These are phyloP conservation scores for Calameuta pallipes DNA, from an alignment of 2,888 invertebrate genomes.

Conservation along the genomic window DNA sequence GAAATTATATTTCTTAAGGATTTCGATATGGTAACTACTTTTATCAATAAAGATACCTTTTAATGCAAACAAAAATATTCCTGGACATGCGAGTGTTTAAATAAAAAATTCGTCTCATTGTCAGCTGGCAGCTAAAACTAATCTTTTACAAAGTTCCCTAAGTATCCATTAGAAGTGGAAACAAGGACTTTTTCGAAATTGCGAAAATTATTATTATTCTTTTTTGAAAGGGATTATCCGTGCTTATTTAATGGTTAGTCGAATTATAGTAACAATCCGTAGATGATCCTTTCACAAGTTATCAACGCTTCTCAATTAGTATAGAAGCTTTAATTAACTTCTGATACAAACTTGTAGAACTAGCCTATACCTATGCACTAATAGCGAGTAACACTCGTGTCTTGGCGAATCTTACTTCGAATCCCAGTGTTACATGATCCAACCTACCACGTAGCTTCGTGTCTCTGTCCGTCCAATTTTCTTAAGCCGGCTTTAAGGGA, in stretches of 20 bases:
- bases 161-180: too few relatives aligned
- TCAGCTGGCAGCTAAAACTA: background rate
- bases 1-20: background rate
- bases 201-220: background rate
- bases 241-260: background rate
- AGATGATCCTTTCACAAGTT: background rate
- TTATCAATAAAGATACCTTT: background rate
- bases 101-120: background rate
- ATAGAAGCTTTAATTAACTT: background rate
- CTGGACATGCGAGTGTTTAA: background rate
- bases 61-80: background rate
- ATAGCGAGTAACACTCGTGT: background rate
- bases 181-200: background rate
- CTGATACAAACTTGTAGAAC: background rate
- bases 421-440: background rate
- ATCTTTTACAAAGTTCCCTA: background rate
- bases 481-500: conserved; percentile 6
- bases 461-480: conserved; percentile 8
- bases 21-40: background rate
- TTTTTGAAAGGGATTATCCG: background rate
- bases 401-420: background rate
- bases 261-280: background rate
- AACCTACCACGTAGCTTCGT: background rate
- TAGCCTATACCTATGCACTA: background rate
- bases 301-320: background rate